These are phyloP conservation scores for Rhingia rostrata DNA, from an alignment of 2,888 invertebrate species.

Conservation along the genomic window DNA sequence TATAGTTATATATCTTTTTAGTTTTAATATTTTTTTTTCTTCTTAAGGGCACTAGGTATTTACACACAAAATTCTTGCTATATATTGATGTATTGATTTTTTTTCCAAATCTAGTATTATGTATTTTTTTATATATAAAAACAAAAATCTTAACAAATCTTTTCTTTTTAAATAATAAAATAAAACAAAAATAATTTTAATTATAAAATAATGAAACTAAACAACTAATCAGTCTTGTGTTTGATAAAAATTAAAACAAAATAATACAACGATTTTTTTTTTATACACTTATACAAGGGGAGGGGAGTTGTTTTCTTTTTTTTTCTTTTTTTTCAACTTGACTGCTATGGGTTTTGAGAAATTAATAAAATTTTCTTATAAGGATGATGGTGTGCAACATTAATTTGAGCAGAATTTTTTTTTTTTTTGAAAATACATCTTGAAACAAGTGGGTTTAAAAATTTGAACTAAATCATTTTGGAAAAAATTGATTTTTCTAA, in stretches of 20 bases:
- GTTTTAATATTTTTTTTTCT: conserved; percentile 1
- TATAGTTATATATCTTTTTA: conserved; percentile 15
- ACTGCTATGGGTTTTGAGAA: too few species aligned
- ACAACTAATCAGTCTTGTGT: conserved; percentile 74
- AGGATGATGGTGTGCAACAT: too few species aligned
- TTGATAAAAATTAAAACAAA: conserved; percentile 46
- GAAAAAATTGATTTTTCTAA: conserved; percentile 35
- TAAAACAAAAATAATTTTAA: conserved; percentile 22
- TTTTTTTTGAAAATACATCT: background rate
- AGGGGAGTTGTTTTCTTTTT: background rate
- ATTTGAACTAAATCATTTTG: conserved; percentile 14
- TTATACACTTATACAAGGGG: background rate
- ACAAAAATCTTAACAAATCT: background rate
- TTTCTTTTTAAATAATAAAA: conserved; percentile 5
- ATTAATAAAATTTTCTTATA: too few species aligned
- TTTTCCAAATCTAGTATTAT: conserved; percentile 11
- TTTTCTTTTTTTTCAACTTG: background rate
- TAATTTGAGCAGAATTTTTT: background rate
- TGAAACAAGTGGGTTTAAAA: background rate
- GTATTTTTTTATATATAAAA: conserved; percentile 14
- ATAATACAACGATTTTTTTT: conserved; percentile 14
- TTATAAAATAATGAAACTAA: conserved; percentile 61
- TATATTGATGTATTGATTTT: conserved; percentile 23
- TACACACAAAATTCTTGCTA: conserved; percentile 65
- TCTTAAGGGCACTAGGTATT: conserved; percentile 74